Evolutionary conservation across 2,888 invertebrate species (phyloP).

Genomic region (Cataglyphis rosenhaueri): DNA sequence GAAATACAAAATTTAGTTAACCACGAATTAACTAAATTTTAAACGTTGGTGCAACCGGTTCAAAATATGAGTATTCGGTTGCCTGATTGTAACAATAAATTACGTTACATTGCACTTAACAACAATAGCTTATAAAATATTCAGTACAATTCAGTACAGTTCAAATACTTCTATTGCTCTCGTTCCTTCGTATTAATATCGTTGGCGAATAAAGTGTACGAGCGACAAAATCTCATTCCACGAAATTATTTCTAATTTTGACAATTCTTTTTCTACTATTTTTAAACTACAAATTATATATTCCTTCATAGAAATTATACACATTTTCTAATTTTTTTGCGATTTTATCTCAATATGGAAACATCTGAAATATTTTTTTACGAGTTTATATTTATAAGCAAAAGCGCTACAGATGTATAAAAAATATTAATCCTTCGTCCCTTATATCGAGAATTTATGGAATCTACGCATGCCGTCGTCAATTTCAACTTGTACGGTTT

Average conservation of each 20-base stretch:
- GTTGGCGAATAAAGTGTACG: neutral
- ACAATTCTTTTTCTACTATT: neutral
- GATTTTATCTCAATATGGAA: neutral
- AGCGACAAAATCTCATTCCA: neutral
- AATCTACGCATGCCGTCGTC: neutral
- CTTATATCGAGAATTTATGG: neutral
- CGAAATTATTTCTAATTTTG: neutral
- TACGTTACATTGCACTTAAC: conserved; percentile 31
- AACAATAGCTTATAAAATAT: conserved; percentile 36
- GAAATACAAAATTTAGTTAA: conserved; percentile 13
- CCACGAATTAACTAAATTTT: neutral
- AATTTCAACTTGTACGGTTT: neutral
- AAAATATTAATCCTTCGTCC: neutral
- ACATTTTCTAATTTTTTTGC: conserved; percentile 1
- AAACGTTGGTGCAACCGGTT: conserved; percentile 25
- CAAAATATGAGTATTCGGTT: conserved; percentile 28
- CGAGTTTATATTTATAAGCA: neutral
- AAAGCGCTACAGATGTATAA: neutral
- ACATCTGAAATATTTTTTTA: neutral
- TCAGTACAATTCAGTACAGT: neutral
- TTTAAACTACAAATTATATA: neutral
- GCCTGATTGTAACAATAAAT: conserved; percentile 21
- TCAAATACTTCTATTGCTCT: neutral
- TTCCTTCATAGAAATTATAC: neutral
- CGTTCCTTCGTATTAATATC: neutral